Base-by-base conservation (phyloP, 2,888 invertebrate species). In the Ichneumoninae sp. region DNA sequence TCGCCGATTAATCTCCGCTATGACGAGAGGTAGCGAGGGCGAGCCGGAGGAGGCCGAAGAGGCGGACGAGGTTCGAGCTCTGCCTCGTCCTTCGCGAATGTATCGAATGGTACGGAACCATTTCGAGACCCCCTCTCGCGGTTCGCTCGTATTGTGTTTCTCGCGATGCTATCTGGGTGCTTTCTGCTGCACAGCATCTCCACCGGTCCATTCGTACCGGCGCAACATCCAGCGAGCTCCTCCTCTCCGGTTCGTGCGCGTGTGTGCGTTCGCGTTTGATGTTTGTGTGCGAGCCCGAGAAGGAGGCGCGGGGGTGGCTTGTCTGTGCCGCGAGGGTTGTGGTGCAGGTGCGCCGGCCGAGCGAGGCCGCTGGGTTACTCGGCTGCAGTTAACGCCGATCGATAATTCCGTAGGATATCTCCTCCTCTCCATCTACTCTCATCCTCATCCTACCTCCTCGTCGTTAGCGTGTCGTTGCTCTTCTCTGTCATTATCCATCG, bases 351-450 rank as follows among this genome's bases (percentile, higher is more conserved):
- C 66, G 70, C 75, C 79, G 70, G 70, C 75, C 83, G 75, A 83
- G 79, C 75, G 71, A 79, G 71, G 83, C 79, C 70, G 83, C 79
- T 83, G 83, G 83, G 83, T 83, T 83, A 83, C 83, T 83, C 83
- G 83, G 78, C 83, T 83, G 83, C 83, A 83, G 83, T 83, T 83
- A 79, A 83, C 74, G 30, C 75, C 79, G 83, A 83, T 83, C 83
- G 83, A 83, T 83, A 83, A 83, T 83, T 83, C 79, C 83, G 69
- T 83, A 80, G 83, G 79, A 79, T 83, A 79, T 80, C 77, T 83
- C 75, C 74, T 80, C 75, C 63, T 54, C 52, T 57, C 71, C 77
- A 50, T 84, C 73, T 76, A 40, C 65, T 68, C 50, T 69, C 63
- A 57, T 66, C 22, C 75, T 30, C 65, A 69, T 30, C n/a, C 73